Evolutionary conservation across 2,113 vertebrate genomes (phyloP).

Genomic region (Pachyramphus minor): DNA sequence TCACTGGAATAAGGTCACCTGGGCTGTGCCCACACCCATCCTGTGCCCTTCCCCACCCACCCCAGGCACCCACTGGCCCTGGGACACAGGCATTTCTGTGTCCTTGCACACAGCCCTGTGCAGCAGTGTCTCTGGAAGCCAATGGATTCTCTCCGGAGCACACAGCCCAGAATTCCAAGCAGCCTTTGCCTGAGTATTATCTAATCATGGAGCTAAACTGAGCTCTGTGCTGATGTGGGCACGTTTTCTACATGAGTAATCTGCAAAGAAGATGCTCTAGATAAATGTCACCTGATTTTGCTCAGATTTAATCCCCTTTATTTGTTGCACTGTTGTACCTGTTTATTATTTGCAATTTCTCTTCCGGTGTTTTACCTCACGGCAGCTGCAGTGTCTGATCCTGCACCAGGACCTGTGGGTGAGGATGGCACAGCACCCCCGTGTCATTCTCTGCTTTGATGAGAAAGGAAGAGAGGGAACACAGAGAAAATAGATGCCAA

Average conservation of each 20-base stretch:
- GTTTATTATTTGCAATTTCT: constrained; percentile 58
- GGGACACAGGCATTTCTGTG: background rate
- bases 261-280: background rate
- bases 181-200: background rate
- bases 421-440: background rate
- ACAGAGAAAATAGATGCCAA: background rate
- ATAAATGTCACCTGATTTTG: constrained; percentile 49
- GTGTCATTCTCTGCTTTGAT: background rate
- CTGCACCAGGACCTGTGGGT: background rate
- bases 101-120: background rate
- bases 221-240: background rate
- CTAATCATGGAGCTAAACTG: background rate
- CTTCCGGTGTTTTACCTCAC: background rate
- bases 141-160: background rate
- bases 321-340: constrained; percentile 21
- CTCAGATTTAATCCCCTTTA: constrained; percentile 53
- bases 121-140: background rate
- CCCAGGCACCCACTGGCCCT: rapidly evolving
- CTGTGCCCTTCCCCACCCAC: background rate
- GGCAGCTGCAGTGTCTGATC: constrained; percentile 20
- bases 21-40: rapidly evolving
- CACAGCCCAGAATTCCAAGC: background rate
- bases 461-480: background rate
- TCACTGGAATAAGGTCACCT: rapidly evolving
- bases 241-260: background rate